These are phyloP conservation scores for Greenwoodochromis staneri DNA, from an alignment of 2,113 vertebrate species.

Conservation along the genomic window DNA sequence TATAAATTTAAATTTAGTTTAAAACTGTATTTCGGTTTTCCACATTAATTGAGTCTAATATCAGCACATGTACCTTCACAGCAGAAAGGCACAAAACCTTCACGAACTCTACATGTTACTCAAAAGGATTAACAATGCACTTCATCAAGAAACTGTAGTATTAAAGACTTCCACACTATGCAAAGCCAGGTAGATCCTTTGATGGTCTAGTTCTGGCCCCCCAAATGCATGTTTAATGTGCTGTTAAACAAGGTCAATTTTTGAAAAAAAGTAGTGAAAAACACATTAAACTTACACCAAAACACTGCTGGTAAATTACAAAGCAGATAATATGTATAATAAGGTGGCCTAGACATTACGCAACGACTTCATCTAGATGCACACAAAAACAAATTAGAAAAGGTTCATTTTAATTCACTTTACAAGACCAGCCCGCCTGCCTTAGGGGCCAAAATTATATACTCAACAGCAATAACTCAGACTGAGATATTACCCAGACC, in stretches of 20 bases:
- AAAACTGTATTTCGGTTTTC: neutral
- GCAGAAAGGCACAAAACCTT: neutral
- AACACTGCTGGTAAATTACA: neutral
- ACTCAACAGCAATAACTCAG: conserved; percentile 1
- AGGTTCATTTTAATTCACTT: neutral
- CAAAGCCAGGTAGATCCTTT: neutral
- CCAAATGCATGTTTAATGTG: neutral
- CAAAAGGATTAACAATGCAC: neutral
- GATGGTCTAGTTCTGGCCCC: neutral
- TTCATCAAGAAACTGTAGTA: neutral
- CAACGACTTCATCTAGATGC: neutral
- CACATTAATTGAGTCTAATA: accelerated
- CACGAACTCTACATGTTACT: neutral
- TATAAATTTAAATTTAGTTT: neutral
- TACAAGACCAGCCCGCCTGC: neutral
- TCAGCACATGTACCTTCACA: neutral
- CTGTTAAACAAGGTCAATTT: neutral
- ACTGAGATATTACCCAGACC: neutral
- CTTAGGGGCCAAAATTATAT: neutral
- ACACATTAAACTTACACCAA: neutral
- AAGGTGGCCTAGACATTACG: neutral
- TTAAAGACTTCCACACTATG: neutral
- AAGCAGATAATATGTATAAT: neutral
- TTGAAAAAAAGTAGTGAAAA: neutral
- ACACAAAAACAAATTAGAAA: neutral